phyloP scores from a whole-genome alignment of 2,113 vertebrate species.

The Peromyscus polionotus region DNA sequence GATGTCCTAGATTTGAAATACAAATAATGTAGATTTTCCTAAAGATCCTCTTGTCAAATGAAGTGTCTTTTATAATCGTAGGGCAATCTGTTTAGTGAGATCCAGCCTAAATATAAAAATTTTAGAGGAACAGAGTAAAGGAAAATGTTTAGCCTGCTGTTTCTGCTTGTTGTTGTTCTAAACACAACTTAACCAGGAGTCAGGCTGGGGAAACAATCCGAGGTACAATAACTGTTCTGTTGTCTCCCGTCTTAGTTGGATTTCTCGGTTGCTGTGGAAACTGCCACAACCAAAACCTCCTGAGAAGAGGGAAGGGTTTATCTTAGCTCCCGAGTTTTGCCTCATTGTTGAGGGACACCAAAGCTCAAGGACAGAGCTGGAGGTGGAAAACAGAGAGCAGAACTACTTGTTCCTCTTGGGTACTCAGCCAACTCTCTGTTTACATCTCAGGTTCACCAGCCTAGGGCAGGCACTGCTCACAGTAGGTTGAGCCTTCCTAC shows the following conservation, averaged over 20 bases:
- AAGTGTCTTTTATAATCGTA: background rate
- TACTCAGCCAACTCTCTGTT: background rate
- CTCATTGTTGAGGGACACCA: background rate
- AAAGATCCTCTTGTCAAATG: background rate
- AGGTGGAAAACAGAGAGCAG: background rate
- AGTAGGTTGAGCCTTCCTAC: background rate
- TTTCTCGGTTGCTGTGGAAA: background rate
- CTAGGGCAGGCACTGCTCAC: background rate
- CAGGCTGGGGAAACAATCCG: background rate
- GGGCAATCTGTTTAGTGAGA: background rate
- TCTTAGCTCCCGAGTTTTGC: background rate
- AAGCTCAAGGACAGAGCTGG: background rate
- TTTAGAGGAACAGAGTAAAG: background rate
- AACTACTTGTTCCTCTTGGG: background rate
- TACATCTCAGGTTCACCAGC: background rate
- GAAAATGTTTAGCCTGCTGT: background rate
- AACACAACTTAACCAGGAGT: background rate
- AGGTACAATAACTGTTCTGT: background rate
- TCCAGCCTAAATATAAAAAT: constrained; percentile 2
- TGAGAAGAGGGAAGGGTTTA: background rate
- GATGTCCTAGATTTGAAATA: background rate
- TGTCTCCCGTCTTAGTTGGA: background rate
- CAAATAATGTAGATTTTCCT: background rate
- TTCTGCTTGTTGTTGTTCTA: background rate
- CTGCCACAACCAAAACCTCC: background rate